Evolutionary conservation across 2,113 vertebrate genomes (phyloP).

Genomic region (Sorex fumeus): DNA sequence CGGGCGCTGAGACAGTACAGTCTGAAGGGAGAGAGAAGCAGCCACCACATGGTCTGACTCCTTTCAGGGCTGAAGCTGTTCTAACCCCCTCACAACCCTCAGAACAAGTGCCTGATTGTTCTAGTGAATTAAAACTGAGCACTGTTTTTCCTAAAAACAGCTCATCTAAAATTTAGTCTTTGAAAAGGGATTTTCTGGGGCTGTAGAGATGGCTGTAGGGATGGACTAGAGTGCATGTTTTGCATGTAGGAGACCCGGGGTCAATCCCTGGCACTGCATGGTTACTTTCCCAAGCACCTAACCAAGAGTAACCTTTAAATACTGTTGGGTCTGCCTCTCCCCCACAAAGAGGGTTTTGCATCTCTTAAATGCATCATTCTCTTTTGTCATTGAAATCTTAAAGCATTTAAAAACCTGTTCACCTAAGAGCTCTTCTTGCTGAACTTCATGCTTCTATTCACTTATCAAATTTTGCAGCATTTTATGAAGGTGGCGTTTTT

Average conservation of each 20-base stretch:
- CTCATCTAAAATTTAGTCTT: background rate
- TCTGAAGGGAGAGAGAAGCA: background rate
- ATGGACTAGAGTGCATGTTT: no score
- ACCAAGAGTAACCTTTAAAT: no score
- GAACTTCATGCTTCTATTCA: slow-evolving; percentile 61
- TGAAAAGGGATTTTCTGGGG: background rate
- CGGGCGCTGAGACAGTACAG: background rate
- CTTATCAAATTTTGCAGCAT: slow-evolving; percentile 60
- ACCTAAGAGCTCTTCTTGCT: slow-evolving; percentile 43
- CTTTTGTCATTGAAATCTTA: slow-evolving; percentile 54
- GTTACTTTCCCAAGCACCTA: no score
- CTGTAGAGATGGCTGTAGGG: no score
- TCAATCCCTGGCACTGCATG: no score
- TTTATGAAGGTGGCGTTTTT: slow-evolving; percentile 56
- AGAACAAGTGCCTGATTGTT: background rate
- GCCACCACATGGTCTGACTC: no score
- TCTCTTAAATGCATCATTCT: slow-evolving; percentile 7
- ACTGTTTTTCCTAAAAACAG: background rate
- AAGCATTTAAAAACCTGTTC: slow-evolving; percentile 56
- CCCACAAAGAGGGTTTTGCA: background rate
- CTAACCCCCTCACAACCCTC: background rate
- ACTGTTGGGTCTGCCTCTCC: no score
- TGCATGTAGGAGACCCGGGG: no score
- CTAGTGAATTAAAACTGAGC: background rate
- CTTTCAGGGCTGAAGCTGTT: background rate